Evolutionary conservation across 2,113 vertebrate species (phyloP).

Genomic region (Sakesphorus luctuosus): DNA sequence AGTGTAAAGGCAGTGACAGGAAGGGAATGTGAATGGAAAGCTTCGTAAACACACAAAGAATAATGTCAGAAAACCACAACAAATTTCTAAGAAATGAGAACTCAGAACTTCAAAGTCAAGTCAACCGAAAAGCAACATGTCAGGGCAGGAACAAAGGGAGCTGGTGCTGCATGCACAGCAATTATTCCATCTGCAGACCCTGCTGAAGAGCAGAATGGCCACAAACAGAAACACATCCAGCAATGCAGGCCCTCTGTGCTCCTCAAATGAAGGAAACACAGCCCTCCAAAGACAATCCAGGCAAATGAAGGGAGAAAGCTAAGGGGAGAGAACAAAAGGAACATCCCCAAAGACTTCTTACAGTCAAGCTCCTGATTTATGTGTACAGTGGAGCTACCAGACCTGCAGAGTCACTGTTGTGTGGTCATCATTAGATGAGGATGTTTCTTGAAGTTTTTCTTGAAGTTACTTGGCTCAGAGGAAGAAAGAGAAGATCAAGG

Average conservation of each 20-base stretch:
- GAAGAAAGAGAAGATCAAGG: neutral
- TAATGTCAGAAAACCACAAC: neutral
- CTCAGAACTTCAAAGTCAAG: constrained; percentile 36
- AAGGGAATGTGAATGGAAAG: constrained; percentile 31
- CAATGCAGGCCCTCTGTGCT: neutral
- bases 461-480: neutral
- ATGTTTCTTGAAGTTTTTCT: neutral
- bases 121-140: constrained; percentile 10
- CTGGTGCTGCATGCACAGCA: neutral
- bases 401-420: neutral
- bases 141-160: constrained; percentile 34
- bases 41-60: neutral
- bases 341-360: neutral
- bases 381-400: neutral
- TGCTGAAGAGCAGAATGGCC: neutral
- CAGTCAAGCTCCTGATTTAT: neutral
- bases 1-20: constrained; percentile 9
- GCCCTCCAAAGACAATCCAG: neutral
- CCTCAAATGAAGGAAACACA: neutral
- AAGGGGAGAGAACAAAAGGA: neutral
- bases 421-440: neutral
- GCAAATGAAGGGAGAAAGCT: neutral
- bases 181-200: neutral
- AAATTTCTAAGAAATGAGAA: constrained; percentile 30
- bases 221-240: neutral